Evolutionary conservation across 64 coral and sea anemone genomes (phyloP), one percentile per base, ranked within the genome.

Genomic region (Pocillopora verrucosa): DNA sequence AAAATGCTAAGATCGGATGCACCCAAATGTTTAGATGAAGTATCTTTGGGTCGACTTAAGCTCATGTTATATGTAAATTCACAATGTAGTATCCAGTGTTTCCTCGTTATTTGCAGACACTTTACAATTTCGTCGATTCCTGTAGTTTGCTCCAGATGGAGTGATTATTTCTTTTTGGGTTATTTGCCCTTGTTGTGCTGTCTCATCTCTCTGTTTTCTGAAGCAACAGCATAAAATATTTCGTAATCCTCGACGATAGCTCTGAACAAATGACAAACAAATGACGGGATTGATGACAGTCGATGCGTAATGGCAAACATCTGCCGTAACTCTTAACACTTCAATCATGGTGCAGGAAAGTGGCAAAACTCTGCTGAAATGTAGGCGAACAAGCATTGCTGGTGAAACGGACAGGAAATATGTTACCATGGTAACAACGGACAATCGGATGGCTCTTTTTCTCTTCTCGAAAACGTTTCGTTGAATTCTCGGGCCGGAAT

Each of bases 211-310:
- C 25, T 11, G 10, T 12, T 16, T 12, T 13, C n/a, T 30, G 10
- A 11, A 22, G 19, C 58, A 80, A 25, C 12, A 14, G 34, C 77
- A 60, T 24, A 80, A 34, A 80, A 80, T 60, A 58, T 80, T 80
- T 60, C 25, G 60, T 24, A 61, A 80, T 60, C 77, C 56, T 16
- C 58, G 77, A 14, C 77, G 77, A 61, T 80, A 80, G 15, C 77
- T 59, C 60, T 80, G n/a, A 2, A 80, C 77, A 34, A 80, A 80
- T 61, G 57, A 30, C 56, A 80, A 24, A 16, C 56, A 80, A 80
- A 80, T 80, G 11, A 60, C 16, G 59, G 77, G 77, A 30, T 80
- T 80, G 16, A 80, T 24, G 25, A 1, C 13, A 26, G n/a, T 13
- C 1, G 77, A 80, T 0, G 22, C 26, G 14, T 61, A 34, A 59